Conservation (phyloP, 2,113 vertebrate species). For the Colaptes auratus region DNA sequence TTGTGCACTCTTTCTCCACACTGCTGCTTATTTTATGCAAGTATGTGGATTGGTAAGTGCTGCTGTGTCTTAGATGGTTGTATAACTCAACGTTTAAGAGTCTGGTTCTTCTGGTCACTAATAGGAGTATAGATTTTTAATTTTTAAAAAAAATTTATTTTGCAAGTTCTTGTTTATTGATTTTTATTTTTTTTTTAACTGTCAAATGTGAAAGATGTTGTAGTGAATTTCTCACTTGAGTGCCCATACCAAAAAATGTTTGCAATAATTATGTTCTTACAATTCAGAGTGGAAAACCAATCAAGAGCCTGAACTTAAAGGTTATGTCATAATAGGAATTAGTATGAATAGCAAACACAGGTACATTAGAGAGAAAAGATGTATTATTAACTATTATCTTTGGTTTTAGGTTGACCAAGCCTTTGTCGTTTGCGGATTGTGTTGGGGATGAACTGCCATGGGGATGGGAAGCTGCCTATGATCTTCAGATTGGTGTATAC, state of each 20-base stretch:
- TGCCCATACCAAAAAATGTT: not conserved
- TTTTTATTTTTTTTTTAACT: not conserved
- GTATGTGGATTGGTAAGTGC: not conserved
- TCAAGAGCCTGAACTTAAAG: not conserved
- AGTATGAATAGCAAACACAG: not conserved
- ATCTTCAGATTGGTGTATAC: constrained; percentile 85
- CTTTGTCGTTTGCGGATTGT: constrained; percentile 86
- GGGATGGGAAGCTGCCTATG: constrained; percentile 86
- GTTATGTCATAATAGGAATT: not conserved
- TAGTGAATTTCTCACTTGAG: not conserved
- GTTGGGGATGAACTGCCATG: constrained; percentile 86
- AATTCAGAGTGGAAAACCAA: not conserved
- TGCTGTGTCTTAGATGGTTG: not conserved
- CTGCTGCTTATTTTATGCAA: not conserved
- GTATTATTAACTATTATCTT: not conserved
- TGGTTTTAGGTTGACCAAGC: constrained; percentile 83
- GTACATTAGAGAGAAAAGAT: not conserved
- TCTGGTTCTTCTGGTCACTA: not conserved
- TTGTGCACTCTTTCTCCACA: not conserved
- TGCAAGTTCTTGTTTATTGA: not conserved
- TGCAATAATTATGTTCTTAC: not conserved
- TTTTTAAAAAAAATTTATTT: not conserved
- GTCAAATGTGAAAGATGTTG: not conserved
- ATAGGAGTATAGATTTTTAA: not conserved
- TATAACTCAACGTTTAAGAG: not conserved